Percentiles rank a stretch among this genome's conserved stretches.
These are phyloP conservation scores for Myotis lucifugus DNA, from an alignment of 2,113 vertebrate species.

Conservation along the genomic window DNA sequence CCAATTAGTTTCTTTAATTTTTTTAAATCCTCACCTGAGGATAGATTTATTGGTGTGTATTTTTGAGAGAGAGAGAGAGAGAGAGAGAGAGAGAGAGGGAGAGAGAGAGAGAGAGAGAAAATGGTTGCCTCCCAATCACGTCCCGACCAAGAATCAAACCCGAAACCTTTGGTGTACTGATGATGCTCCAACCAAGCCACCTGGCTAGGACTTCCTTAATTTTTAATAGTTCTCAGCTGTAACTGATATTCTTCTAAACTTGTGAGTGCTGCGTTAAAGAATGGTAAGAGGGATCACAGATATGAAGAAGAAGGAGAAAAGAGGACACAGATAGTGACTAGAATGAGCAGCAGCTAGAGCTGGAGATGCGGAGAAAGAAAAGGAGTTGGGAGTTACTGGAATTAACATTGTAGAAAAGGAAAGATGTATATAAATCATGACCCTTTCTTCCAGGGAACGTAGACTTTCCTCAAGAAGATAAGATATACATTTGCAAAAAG, in stretches of 20 bases:
- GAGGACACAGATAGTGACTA: background rate
- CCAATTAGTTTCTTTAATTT: background rate
- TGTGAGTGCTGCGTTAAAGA: background rate
- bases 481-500: background rate
- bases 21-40: background rate
- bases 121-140: background rate
- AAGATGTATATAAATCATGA: background rate
- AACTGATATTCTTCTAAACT: background rate
- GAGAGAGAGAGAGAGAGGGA: too few species aligned
- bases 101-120: too few species aligned
- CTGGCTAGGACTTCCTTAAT: background rate
- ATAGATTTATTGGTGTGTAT: background rate
- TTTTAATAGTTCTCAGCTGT: background rate
- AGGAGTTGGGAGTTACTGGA: background rate
- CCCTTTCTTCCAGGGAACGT: background rate
- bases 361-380: background rate
- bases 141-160: background rate
- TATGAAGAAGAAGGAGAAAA: background rate
- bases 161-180: background rate
- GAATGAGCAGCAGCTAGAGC: background rate
- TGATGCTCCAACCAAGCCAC: background rate
- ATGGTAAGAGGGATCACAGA: background rate
- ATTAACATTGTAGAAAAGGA: background rate
- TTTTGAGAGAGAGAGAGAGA: background rate
- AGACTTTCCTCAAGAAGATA: background rate